Conservation (phyloP, 2,113 vertebrate species). For the Puma concolor region DNA sequence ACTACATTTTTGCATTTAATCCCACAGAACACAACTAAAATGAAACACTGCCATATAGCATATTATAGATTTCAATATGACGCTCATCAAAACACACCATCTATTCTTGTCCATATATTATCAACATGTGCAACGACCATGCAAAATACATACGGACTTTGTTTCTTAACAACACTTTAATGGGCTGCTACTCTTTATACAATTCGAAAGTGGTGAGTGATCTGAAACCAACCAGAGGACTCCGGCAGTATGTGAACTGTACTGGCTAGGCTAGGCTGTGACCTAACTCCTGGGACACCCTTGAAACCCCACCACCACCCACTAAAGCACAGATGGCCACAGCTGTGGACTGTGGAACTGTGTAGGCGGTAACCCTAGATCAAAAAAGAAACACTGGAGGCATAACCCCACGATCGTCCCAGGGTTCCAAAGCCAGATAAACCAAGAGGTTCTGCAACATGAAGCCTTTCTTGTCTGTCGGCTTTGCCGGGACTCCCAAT, state of each 20-base stretch:
- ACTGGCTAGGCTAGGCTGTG: neutral
- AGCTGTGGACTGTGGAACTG: conserved; percentile 11
- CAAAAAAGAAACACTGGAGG: conserved; percentile 25
- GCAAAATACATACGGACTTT: conserved; percentile 28
- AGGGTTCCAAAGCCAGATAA: neutral
- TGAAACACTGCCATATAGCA: neutral
- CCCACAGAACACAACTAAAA: conserved; percentile 24
- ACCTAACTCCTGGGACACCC: conserved; percentile 22
- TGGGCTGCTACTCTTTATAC: neutral
- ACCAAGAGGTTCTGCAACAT: neutral
- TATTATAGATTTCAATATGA: neutral
- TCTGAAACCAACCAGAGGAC: conserved; percentile 22
- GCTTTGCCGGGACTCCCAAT: neutral
- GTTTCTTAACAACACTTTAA: conserved; percentile 18
- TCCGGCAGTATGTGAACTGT: neutral
- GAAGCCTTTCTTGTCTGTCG: neutral
- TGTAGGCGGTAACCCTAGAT: neutral
- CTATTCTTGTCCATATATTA: neutral
- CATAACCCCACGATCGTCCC: neutral
- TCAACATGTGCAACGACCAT: neutral
- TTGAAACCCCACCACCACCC: neutral
- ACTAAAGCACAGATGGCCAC: conserved; percentile 18
- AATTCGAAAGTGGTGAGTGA: neutral
- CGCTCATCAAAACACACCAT: conserved; percentile 13
- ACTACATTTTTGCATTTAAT: conserved; percentile 39